Evolutionary conservation across 2,797 vertebrate genomes (phyloP), one percentile per base, ranked within the genome.

Genomic region (Lycodopsis pacificus): DNA sequence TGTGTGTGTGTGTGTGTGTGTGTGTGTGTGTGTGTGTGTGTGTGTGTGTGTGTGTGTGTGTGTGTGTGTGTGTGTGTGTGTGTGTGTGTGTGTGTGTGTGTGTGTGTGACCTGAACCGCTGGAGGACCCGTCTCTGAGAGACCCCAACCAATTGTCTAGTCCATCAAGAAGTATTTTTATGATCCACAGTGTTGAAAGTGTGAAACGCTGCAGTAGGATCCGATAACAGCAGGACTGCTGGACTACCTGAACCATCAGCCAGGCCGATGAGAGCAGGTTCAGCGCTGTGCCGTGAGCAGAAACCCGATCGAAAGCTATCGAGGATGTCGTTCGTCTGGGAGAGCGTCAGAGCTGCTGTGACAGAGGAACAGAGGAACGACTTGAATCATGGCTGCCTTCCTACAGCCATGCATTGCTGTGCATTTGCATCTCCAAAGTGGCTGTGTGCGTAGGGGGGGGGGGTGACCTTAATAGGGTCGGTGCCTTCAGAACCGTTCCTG

Each of bases 401-500:
- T 49, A 12, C 17, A 36, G 63, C 19, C 34, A 0, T 66, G 25
- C 34, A 38, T 67, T 61, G 17, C 15, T 59, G 40, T 54, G 7
- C 34, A 36, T 44, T 32, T 70, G 49, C 53, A 30, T 36, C 32
- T 65, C 11, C 46, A 20, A 38, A 51, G 25, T 0, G 32, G 13
- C 4, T 76, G 32, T 38, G 36, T 38, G 36, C 11, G 36, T 20
- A 5, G 4, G 4, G 4, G 5, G 30, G 30, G 30, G 30, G 80
- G 68, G 30, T 61, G 57, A 85, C 80, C 73, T 83, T 30, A 71
- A 69, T 73, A 83, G 77, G 61, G 69, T 75, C 74, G 57, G 58
- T 22, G 63, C 79, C 76, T 86, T 88, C 86, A 89, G 68, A 90
- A 86, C 79, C 20, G 51, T 8, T 89, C 84, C 77, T 65, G n/a